A percentile compares a stretch with the other conserved stretches of the same genome.
phyloP scores from a whole-genome alignment of 2,888 invertebrate genomes.

The Drosophila greeni region DNA sequence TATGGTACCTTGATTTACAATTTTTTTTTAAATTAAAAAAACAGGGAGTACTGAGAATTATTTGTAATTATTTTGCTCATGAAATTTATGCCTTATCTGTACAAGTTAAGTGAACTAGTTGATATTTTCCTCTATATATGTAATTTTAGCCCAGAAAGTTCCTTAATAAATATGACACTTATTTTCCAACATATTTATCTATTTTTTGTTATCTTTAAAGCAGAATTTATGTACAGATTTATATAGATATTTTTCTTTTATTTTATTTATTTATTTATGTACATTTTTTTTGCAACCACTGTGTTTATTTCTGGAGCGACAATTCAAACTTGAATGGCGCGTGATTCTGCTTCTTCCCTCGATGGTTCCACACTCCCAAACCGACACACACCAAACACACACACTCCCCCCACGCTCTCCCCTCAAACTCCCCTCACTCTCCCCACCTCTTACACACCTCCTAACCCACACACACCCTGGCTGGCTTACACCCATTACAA shows the following conservation, averaged over 20 bases:
- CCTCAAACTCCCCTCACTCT: slow-evolving; percentile 20
- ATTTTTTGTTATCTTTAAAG: background rate
- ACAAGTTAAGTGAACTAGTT: background rate
- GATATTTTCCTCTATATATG: background rate
- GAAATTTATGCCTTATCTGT: too few relatives aligned
- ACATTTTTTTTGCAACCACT: slow-evolving; percentile 33
- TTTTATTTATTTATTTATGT: background rate
- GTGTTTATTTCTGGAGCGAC: slow-evolving; percentile 54
- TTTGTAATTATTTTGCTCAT: background rate
- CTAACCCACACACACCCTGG: slow-evolving; percentile 15
- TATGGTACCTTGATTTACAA: too few relatives aligned
- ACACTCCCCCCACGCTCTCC: slow-evolving; percentile 2
- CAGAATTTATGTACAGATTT: background rate
- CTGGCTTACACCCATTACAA: slow-evolving; percentile 62
- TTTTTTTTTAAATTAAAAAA: too few relatives aligned
- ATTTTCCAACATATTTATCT: background rate
- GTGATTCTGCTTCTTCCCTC: slow-evolving; percentile 68
- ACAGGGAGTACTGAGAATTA: too few relatives aligned
- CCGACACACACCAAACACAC: slow-evolving; percentile 14
- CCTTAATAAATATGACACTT: background rate
- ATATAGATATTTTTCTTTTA: background rate
- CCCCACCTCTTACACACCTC: slow-evolving; percentile 6
- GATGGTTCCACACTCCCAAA: slow-evolving; percentile 38
- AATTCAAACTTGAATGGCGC: slow-evolving; percentile 71
- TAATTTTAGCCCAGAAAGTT: too few relatives aligned